A percentile compares a stretch with the other conserved stretches of the same genome.
Conservation (phyloP, 2,888 invertebrate species). For the Hypena proboscidalis region DNA sequence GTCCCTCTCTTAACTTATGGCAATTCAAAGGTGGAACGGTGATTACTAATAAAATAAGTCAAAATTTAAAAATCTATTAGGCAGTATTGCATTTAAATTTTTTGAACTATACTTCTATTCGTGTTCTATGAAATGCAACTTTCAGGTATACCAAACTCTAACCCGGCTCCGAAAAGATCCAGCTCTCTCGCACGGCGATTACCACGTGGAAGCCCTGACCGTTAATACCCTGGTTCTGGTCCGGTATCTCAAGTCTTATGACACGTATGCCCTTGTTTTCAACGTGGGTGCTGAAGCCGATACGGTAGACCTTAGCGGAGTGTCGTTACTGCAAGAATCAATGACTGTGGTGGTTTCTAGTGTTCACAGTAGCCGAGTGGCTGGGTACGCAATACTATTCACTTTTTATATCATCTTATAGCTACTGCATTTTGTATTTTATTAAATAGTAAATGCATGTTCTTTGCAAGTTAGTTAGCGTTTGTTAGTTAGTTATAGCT, state of each 20-base stretch:
- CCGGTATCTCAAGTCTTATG: slow-evolving; percentile 55
- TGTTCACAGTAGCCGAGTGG: slow-evolving; percentile 54
- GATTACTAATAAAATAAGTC: too few species aligned
- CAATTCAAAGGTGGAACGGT: too few species aligned
- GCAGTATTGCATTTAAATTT: too few species aligned
- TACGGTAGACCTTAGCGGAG: slow-evolving; percentile 62
- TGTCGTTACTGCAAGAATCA: slow-evolving; percentile 46
- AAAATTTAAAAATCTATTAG: too few species aligned
- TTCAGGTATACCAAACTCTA: slow-evolving; percentile 84
- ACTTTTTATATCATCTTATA: too few species aligned
- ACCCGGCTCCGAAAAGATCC: slow-evolving; percentile 74
- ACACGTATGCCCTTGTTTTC: slow-evolving; percentile 72
- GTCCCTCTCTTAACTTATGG: too few species aligned
- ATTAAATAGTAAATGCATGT: too few species aligned
- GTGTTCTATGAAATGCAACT: too few species aligned
- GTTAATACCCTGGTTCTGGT: slow-evolving; percentile 56
- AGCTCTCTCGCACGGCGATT: slow-evolving; percentile 67
- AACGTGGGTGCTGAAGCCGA: slow-evolving; percentile 78
- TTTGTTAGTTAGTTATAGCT: too few species aligned
- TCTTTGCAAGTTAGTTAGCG: too few species aligned
- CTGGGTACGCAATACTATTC: slow-evolving; percentile 52
- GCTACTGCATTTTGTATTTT: too few species aligned
- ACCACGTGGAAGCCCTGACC: slow-evolving; percentile 59
- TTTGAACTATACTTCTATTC: not conserved
- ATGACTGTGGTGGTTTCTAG: slow-evolving; percentile 61